These are phyloP conservation scores for Meda fulgida DNA, from an alignment of 2,797 vertebrate species.

Conservation along the genomic window DNA sequence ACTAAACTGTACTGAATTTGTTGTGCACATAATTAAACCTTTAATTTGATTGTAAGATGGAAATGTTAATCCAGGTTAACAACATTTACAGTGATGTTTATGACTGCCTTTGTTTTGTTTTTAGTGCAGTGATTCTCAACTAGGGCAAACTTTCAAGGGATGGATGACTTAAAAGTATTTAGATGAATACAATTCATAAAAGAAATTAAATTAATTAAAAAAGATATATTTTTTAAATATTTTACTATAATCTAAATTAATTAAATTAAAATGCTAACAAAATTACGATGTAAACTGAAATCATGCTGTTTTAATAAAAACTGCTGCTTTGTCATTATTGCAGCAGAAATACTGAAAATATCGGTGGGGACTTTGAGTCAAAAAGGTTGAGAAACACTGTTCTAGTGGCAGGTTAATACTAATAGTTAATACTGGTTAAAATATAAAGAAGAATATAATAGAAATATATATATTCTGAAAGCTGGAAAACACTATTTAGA, in stretches of 20 bases:
- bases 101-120: slow-evolving; percentile 18
- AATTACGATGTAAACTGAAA: background rate
- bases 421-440: background rate
- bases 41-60: background rate
- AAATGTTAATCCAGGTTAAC: background rate
- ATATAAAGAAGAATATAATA: background rate
- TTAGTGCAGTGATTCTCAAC: background rate
- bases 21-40: background rate
- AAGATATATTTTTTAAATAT: too few species aligned
- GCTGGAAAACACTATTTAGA: background rate
- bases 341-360: background rate
- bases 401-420: background rate
- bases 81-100: background rate
- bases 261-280: background rate
- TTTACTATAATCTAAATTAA: background rate
- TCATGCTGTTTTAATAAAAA: background rate
- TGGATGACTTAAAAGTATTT: background rate
- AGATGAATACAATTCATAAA: background rate
- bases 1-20: slow-evolving; percentile 24
- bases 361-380: background rate
- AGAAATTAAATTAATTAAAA: background rate
- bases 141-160: background rate
- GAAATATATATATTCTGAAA: background rate
- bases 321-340: background rate
- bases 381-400: background rate